Base-by-base conservation (phyloP, 1,140 invertebrate genomes). In the Papilio xuthus region DNA sequence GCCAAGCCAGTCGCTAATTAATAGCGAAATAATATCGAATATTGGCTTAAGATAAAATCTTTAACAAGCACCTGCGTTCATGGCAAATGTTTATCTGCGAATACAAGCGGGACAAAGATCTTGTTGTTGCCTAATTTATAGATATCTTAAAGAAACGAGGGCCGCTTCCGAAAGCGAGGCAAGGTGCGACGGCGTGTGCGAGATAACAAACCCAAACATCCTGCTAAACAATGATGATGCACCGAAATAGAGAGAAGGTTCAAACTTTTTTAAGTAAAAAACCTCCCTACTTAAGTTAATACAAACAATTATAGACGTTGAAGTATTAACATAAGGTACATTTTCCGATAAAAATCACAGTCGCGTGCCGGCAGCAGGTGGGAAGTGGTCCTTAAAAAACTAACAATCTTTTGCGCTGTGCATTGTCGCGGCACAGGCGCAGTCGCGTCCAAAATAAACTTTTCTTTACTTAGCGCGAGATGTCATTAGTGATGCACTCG, bases 281-380 rank as follows among this genome's bases (percentile, higher is more conserved):
- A 90, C 90, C 81, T 86, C 79, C 79, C 69, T 83, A 80, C 80
- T 76, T 76, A 75, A 63, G 9, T 63, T 71, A 18, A 8, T 13
- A 2, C 37, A 71, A 50, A 47, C 53, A 10, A 84, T 70, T 81
- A 60, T 73, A 12, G 78, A 75, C 83, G 71, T 80, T 90, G 88
- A 37, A 0, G 0, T 1, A 6, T 37, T 15, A n/a, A 1, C 0
- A 73, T 83, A 90, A 81, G 75, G 83, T 75, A 32, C 47, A 74
- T 20, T 79, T 82, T 89, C 13, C 47, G 15, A 23, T 28, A 42
- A 41, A 47, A 47, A 13, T 13, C n/a, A 71, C 12, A 44, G 89
- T 91, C 92, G 93, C 92, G 91, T 90, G 92, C 90, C 92, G 86
- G 80, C 85, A 90, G 92, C 92, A 94, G 92, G 92, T 93, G 92